Evolutionary conservation across 1,140 invertebrate species (phyloP).

Genomic region (Acromyrmex charruanus): DNA sequence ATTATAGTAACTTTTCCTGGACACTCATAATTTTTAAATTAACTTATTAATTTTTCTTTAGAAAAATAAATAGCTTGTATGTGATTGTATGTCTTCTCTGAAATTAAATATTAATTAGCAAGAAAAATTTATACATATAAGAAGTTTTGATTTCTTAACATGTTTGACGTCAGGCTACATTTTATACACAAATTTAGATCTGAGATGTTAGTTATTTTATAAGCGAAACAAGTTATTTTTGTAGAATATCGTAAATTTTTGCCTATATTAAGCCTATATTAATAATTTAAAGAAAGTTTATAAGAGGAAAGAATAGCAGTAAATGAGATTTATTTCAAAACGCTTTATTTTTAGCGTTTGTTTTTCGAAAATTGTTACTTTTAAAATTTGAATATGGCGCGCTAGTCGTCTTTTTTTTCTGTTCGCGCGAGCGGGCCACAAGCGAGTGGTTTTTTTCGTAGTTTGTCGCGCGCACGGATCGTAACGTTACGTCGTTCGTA

Average conservation of each 20-base stretch:
- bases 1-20: too few species aligned
- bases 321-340: background rate
- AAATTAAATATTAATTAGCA: too few species aligned
- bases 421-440: background rate
- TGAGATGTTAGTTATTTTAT: background rate
- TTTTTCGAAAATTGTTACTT: background rate
- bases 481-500: background rate
- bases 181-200: background rate
- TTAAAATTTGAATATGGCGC: conserved; percentile 9
- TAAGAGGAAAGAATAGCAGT: background rate
- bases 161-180: background rate
- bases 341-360: background rate
- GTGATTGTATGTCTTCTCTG: background rate
- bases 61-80: background rate
- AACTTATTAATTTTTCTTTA: background rate
- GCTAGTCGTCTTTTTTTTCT: background rate
- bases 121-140: background rate
- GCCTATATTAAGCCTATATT: background rate
- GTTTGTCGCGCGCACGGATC: background rate
- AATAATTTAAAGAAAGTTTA: background rate
- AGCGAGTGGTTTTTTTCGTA: background rate
- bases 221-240: background rate
- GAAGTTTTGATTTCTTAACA: background rate
- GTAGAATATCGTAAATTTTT: background rate
- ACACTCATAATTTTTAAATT: background rate